Conservation (phyloP, 2,888 invertebrate genomes). For the Drosophila merina region DNA sequence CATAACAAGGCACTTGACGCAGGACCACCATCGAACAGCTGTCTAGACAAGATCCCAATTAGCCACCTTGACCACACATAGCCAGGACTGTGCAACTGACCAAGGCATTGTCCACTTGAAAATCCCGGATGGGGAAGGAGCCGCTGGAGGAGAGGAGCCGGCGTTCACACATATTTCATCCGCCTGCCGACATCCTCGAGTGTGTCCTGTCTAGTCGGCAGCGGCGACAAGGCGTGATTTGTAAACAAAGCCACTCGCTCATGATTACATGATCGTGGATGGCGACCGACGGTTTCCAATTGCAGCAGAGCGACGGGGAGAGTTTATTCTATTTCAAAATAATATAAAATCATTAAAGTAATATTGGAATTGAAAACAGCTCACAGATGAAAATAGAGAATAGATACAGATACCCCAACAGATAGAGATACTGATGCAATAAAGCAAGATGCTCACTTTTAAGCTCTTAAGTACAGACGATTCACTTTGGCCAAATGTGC, state of each 20-base stretch:
- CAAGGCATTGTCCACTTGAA: slow-evolving; percentile 51
- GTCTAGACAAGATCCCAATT: slow-evolving; percentile 54
- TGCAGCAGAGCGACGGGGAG: slow-evolving; percentile 50
- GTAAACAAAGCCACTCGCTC: slow-evolving; percentile 68
- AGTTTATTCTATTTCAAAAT: background rate
- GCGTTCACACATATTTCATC: slow-evolving; percentile 72
- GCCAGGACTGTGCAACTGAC: slow-evolving; percentile 31
- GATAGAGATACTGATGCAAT: slow-evolving; percentile 3
- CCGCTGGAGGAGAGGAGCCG: background rate
- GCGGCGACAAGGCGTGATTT: slow-evolving; percentile 62
- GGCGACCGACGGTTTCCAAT: slow-evolving; percentile 55
- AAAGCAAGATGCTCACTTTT: slow-evolving; percentile 43
- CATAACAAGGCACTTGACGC: slow-evolving; percentile 60
- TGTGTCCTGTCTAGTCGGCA: slow-evolving; percentile 43
- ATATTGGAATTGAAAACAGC: no score
- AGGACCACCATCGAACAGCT: slow-evolving; percentile 43
- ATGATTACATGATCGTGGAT: slow-evolving; percentile 50
- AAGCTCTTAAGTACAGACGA: slow-evolving; percentile 74
- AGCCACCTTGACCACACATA: slow-evolving; percentile 36
- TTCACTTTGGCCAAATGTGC: slow-evolving; percentile 73
- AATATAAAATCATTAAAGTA: background rate
- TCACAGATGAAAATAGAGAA: background rate
- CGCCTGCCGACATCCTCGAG: slow-evolving; percentile 65
- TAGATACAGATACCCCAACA: slow-evolving; percentile 3
- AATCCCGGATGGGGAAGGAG: background rate